Base-by-base conservation (phyloP, 1,140 invertebrate genomes). In the Lysiphlebus fabarum region DNA sequence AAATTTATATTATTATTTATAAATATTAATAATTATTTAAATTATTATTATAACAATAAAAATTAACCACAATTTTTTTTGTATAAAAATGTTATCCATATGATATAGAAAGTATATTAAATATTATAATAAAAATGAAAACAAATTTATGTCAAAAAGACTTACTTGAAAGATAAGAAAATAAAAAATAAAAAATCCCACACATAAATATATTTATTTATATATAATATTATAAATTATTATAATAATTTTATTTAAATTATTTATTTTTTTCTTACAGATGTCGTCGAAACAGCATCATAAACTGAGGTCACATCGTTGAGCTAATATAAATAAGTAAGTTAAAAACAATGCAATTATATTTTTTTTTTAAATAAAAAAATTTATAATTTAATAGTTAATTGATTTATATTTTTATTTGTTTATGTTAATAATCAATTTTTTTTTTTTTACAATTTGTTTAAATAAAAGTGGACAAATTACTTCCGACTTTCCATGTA, bases 231-330 rank as follows among this genome's bases (percentile, higher is more conserved):
- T 2, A 36, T 49, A 9, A 36, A 12, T 58, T 51, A n/a, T 42
- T n/a, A n/a, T 55, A 26, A 8, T 43, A 26, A 42, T 34, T 57
- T 56, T 44, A 26, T 43, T 26, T 10, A 41, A 51, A 55, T 48
- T 42, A 36, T 58, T 63, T 65, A 55, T 57, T 68, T 62, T 70
- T 72, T 50, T 70, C 64, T 74, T 77, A 17, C 75, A 79, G 76
- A 79, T 79, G 75, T 64, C 70, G 58, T 65, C 63, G 53, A 67
- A 64, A 70, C 62, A 56, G 64, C 57, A 47, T 56, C 61, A 63
- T 55, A 70, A 54, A 49, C 58, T 68, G 56, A 66, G 61, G 53
- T 58, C 45, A 43, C 61, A 60, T 65, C 66, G 65, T 76, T 69
- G 72, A 71, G 65, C 48, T 65, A 66, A 73, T 67, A 69, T 58